Percentiles rank a stretch among this genome's conserved stretches.
These are phyloP conservation scores for Pristis pectinata DNA, from an alignment of 2,797 vertebrate species.

Conservation along the genomic window DNA sequence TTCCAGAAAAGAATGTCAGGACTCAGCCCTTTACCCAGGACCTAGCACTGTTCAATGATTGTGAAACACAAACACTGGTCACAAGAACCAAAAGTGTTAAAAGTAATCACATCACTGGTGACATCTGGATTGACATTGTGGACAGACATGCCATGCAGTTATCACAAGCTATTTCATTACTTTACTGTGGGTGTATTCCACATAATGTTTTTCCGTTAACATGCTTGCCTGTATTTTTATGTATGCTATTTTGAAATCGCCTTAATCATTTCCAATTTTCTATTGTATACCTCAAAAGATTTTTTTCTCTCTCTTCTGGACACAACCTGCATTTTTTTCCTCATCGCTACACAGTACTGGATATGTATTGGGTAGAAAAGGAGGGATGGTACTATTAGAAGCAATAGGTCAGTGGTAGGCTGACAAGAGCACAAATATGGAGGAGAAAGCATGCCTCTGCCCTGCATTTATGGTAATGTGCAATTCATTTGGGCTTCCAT, in stretches of 20 bases:
- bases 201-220: not conserved
- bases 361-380: constrained; percentile 35
- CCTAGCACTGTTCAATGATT: constrained; percentile 28
- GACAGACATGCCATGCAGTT: not conserved
- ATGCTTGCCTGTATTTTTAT: constrained; percentile 27
- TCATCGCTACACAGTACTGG: constrained; percentile 27
- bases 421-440: constrained; percentile 31
- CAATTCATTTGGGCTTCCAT: constrained; percentile 50
- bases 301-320: constrained; percentile 54
- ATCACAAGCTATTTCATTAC: not conserved
- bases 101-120: not conserved
- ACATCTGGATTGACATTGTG: not conserved
- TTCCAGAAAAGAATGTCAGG: not conserved
- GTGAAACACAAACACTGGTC: not conserved
- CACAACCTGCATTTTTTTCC: constrained; percentile 14
- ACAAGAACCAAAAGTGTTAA: not conserved
- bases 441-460: constrained; percentile 25
- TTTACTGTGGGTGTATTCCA: not conserved
- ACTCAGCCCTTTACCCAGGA: constrained; percentile 29
- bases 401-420: constrained; percentile 23
- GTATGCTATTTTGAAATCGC: constrained; percentile 57
- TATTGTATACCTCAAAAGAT: constrained; percentile 84
- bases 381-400: constrained; percentile 10
- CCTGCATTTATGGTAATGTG: constrained; percentile 30
- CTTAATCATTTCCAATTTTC: constrained; percentile 83